Evolutionary conservation across 2,888 invertebrate genomes (phyloP), one percentile per base, ranked within the genome.

Genomic region (Coremacera marginata): DNA sequence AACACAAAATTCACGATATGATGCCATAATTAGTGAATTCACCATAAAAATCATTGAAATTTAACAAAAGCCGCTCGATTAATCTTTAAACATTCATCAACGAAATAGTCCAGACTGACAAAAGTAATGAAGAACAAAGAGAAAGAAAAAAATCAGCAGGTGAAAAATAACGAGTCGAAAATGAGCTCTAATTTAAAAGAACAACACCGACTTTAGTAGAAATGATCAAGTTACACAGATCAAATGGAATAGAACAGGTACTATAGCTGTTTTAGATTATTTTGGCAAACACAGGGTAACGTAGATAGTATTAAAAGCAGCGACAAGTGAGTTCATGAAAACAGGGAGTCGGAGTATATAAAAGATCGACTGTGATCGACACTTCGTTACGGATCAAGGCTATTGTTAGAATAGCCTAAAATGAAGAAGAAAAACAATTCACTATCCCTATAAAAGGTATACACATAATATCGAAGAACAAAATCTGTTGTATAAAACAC

Each of bases 1-100:
- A 44, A 44, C 11, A 44, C 14, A 44, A 34, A 31, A 31, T n/a
- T 44, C 2, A 31, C 31, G 31, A 72, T 60, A 72, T 34, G 57
- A 57, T 73, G 49, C n/a, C 31, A 68, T 75, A 67, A 67, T 75
- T 68, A 65, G 49, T 31, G 25, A 37, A n/a, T n/a, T n/a, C n/a
- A 19, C 11, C 75, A 75, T 75, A 70, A 70, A 67, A 75, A 70
- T 75, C 75, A 70, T 62, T 75, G 57, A 75, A 62, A 9, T 49
- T 70, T 51, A 25, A 22, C 22, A 19, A 62, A 55, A 22, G 14
- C 44, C 19, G 22, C 37, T 44, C 44, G 44, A 44, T 44, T 44
- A 44, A 44, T 44, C 44, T 44, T 44, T 16, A 68, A 49, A 31
- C 37, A 49, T 3, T 3, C 27, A 63, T 14, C 27, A 25, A 16